phyloP scores from a whole-genome alignment of 2,888 invertebrate genomes.

The Cantharis rustica region DNA sequence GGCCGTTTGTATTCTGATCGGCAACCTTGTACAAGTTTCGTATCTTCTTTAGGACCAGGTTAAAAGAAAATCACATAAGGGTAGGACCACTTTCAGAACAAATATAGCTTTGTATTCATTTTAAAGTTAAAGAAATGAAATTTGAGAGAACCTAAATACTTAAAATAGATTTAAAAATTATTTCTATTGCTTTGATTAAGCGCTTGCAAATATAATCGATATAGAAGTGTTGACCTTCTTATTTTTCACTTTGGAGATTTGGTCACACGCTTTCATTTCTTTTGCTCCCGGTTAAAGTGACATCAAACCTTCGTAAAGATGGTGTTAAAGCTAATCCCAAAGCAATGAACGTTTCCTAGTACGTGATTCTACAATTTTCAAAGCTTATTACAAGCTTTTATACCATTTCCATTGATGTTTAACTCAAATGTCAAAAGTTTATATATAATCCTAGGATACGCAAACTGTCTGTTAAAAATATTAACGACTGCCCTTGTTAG shows the following conservation, averaged over 20 bases:
- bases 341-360: constrained; percentile 35
- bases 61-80: constrained; percentile 29
- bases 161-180: not conserved
- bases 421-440: not conserved
- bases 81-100: constrained; percentile 27
- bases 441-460: not conserved
- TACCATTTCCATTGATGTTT: constrained; percentile 21
- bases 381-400: constrained; percentile 25
- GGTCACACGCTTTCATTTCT: constrained; percentile 29
- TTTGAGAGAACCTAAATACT: not conserved
- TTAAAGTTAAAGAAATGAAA: constrained; percentile 7
- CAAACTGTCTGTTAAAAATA: not conserved
- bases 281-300: constrained; percentile 31
- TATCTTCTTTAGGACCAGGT: constrained; percentile 46
- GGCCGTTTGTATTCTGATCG: constrained; percentile 54
- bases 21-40: constrained; percentile 48
- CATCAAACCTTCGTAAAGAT: constrained; percentile 34
- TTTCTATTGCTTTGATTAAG: not conserved
- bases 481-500: not conserved
- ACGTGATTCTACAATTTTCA: constrained; percentile 27
- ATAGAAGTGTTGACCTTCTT: constrained; percentile 17
- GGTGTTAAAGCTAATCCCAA: constrained; percentile 37
- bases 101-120: constrained; percentile 26
- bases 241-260: constrained; percentile 24
- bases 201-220: not conserved